These are phyloP conservation scores for Idaea straminata DNA, from an alignment of 2,888 invertebrate species.

Conservation along the genomic window DNA sequence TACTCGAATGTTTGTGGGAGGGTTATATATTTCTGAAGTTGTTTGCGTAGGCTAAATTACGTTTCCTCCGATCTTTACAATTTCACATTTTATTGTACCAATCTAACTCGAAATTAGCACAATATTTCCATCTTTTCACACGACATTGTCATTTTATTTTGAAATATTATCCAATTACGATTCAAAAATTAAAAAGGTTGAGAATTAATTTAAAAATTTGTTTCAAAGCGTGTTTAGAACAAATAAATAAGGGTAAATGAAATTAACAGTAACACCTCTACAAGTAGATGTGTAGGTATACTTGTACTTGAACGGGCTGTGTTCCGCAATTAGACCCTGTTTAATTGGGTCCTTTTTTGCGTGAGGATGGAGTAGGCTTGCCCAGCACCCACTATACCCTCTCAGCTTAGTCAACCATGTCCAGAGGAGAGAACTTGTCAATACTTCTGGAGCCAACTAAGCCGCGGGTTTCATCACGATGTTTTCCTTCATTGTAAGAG, in stretches of 20 bases:
- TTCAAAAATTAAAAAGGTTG: neutral
- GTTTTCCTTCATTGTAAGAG: no score
- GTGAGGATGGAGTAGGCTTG: no score
- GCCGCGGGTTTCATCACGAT: no score
- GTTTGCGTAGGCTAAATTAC: constrained; percentile 19
- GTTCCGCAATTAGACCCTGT: no score
- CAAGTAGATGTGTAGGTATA: neutral
- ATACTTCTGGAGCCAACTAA: no score
- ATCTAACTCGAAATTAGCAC: neutral
- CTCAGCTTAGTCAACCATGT: no score
- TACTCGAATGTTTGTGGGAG: constrained; percentile 25
- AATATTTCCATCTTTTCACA: neutral
- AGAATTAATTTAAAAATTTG: neutral
- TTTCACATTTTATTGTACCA: neutral
- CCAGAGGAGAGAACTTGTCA: no score
- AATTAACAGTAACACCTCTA: neutral
- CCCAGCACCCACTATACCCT: no score
- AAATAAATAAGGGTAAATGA: neutral
- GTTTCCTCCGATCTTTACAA: neutral
- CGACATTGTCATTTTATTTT: neutral
- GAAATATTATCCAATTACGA: neutral
- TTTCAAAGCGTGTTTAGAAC: neutral
- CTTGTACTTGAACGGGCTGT: no score
- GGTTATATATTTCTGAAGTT: constrained; percentile 25
- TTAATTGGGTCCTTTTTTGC: no score